phyloP scores from a whole-genome alignment of 2,888 invertebrate genomes.

The Cephus nigrinus region DNA sequence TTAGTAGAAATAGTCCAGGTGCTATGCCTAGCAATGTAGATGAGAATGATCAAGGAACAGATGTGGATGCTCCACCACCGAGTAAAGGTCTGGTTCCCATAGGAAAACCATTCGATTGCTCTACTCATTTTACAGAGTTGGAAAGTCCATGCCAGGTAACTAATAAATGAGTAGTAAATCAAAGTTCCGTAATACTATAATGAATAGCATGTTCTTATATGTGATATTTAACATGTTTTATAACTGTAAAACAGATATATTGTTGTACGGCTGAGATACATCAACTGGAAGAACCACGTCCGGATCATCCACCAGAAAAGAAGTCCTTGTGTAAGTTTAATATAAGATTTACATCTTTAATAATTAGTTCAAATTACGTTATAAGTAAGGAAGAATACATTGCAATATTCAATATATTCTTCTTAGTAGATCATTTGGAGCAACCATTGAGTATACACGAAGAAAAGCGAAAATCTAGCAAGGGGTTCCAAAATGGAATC shows the following conservation, averaged over 20 bases:
- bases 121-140: slow-evolving; percentile 52
- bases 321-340: slow-evolving; percentile 55
- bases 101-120: slow-evolving; percentile 56
- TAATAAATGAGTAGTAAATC: background rate
- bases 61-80: slow-evolving; percentile 47
- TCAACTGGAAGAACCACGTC: slow-evolving; percentile 57
- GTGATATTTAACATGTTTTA: background rate
- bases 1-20: slow-evolving; percentile 54
- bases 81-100: slow-evolving; percentile 51
- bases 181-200: background rate
- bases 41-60: slow-evolving; percentile 57
- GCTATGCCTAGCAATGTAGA: slow-evolving; percentile 58
- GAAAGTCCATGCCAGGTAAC: slow-evolving; percentile 57
- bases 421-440: slow-evolving; percentile 57
- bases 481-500: slow-evolving; percentile 58
- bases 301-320: slow-evolving; percentile 57
- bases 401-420: slow-evolving; percentile 11
- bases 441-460: slow-evolving; percentile 58
- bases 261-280: slow-evolving; percentile 59
- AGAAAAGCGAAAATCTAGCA: slow-evolving; percentile 57
- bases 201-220: background rate
- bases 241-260: slow-evolving; percentile 42
- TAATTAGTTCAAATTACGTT: background rate
- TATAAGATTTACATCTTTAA: slow-evolving; percentile 2
- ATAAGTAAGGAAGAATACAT: background rate